Percentiles rank a stretch among this genome's conserved stretches.
These are phyloP conservation scores for Glandiceps talaboti DNA, from an alignment of 53 echinoderm and acorn worm species.

Conservation along the genomic window DNA sequence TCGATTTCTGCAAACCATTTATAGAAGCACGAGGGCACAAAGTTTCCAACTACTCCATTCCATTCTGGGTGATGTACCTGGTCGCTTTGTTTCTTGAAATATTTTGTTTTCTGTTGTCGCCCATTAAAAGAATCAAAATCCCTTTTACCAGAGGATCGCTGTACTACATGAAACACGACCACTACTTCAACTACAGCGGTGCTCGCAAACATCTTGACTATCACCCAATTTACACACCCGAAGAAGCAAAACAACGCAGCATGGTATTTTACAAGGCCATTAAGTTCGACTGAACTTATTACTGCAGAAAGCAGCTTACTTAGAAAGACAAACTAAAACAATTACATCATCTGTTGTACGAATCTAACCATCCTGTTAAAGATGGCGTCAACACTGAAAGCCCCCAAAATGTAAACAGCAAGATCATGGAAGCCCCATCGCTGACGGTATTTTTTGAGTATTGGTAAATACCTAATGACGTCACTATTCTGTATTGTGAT, in stretches of 20 bases:
- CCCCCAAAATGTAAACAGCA: too few species aligned
- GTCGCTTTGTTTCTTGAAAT: slow-evolving; percentile 30
- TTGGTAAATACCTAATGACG: too few species aligned
- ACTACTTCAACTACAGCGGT: slow-evolving; percentile 21
- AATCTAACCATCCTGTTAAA: too few species aligned
- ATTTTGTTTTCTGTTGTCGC: slow-evolving; percentile 26
- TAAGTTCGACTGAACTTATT: too few species aligned
- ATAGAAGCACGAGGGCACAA: slow-evolving; percentile 14
- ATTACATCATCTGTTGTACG: too few species aligned
- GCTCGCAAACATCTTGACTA: slow-evolving; percentile 28
- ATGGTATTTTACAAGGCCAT: slow-evolving; percentile 33
- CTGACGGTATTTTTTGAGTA: too few species aligned
- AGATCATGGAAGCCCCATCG: too few species aligned
- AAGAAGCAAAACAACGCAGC: slow-evolving; percentile 29
- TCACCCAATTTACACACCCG: slow-evolving; percentile 31
- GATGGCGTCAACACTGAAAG: too few species aligned
- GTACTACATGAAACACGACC: slow-evolving; percentile 14
- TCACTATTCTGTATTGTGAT: too few species aligned
- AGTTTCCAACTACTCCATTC: slow-evolving; percentile 14
- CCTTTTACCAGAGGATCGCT: slow-evolving; percentile 19
- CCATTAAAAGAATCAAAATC: slow-evolving; percentile 10
- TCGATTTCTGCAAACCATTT: slow-evolving; percentile 28
- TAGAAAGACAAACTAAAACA: too few species aligned
- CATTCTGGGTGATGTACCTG: slow-evolving; percentile 38
- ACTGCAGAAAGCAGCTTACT: too few species aligned